phyloP scores from a whole-genome alignment of 2,797 vertebrate species.

The Phataginus tetradactyla region DNA sequence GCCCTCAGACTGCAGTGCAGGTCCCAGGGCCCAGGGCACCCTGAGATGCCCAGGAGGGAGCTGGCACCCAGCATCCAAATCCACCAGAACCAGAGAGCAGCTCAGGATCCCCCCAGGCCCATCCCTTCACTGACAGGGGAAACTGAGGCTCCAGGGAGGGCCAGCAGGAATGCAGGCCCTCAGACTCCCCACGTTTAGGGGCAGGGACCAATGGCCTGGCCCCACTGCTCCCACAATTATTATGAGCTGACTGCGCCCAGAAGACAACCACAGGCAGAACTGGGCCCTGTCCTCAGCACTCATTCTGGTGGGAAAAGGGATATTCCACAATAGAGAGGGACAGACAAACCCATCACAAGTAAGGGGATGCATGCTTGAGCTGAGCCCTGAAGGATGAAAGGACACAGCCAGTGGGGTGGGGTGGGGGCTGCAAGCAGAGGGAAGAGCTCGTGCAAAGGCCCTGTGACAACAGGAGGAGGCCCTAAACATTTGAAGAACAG shows the following conservation, averaged over 20 bases:
- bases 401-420: not conserved
- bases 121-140: not conserved
- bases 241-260: not conserved
- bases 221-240: not conserved
- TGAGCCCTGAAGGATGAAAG: not conserved
- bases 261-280: not conserved
- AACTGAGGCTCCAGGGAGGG: not conserved
- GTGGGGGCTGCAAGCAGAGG: not conserved
- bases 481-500: not conserved
- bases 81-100: not conserved
- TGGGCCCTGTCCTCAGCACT: not conserved
- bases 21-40: not conserved
- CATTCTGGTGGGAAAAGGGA: accelerated
- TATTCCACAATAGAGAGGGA: not conserved
- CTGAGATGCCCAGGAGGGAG: not conserved
- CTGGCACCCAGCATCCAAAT: not conserved
- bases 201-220: accelerated
- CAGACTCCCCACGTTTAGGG: not conserved
- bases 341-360: not conserved
- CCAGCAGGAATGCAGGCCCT: not conserved
- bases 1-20: not conserved
- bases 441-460: not conserved
- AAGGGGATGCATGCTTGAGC: too few relatives aligned
- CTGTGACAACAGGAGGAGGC: not conserved
- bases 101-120: not conserved